Conservation (phyloP, 2,113 vertebrate genomes). For the Corvus moneduloides region DNA sequence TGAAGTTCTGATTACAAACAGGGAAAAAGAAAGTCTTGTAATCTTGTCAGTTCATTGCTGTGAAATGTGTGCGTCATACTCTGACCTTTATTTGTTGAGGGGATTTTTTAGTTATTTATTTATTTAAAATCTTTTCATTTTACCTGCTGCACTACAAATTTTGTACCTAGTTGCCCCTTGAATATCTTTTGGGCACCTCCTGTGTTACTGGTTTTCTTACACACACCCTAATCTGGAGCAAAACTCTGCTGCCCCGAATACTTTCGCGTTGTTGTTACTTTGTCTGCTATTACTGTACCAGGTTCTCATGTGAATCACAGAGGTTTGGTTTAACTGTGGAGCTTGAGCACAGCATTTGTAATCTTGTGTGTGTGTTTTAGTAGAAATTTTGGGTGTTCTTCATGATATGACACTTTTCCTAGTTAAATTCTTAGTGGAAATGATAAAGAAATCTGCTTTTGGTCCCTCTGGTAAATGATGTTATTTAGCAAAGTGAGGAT, state of each 20-base stretch:
- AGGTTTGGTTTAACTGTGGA: neutral
- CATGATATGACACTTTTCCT: neutral
- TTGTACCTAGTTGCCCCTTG: neutral
- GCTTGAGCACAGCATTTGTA: neutral
- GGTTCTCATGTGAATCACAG: neutral
- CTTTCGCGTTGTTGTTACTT: neutral
- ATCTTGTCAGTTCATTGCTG: neutral
- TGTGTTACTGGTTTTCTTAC: neutral
- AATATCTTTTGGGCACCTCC: neutral
- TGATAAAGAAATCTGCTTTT: neutral
- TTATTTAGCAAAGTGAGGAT: neutral
- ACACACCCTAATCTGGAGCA: neutral
- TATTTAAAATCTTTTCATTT: neutral
- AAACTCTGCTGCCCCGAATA: neutral
- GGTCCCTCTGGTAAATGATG: neutral
- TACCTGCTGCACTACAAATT: neutral
- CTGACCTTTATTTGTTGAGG: neutral
- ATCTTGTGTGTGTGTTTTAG: neutral
- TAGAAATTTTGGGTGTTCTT: neutral
- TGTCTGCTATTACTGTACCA: neutral
- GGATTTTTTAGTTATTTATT: fast-evolving
- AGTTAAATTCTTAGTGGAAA: neutral
- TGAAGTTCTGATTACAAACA: neutral
- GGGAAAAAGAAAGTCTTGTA: neutral
- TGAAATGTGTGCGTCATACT: neutral